Evolutionary conservation across 23 tunicate genomes (phyloP), one percentile per base, ranked within the genome.

Genomic region (Halocynthia roretzi): DNA sequence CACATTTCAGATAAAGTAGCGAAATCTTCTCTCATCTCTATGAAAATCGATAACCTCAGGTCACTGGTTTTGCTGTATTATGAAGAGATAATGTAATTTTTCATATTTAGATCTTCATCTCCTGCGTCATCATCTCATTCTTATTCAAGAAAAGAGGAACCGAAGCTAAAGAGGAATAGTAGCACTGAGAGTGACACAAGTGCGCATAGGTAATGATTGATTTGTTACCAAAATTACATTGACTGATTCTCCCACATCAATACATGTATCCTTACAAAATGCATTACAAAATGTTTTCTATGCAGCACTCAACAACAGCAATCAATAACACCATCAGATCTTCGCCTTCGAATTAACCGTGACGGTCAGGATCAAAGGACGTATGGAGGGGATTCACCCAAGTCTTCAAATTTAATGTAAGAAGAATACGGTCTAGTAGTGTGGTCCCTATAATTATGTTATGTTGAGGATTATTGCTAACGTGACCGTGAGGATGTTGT

Each of bases 291-390:
- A 14, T 58, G 15, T 58, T 58, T 14, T 48, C 31, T 15, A 20
- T 15, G 9, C 70, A 65, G 70, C 19, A 48, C 70, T 65, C 70
- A 65, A 20, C 70, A 65, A 15, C 70, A 65, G 31, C 70, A 65
- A 65, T 10, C 70, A 15, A 65, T 65, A 40, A 65, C 70, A 20
- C 70, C 70, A 15, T 65, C 70, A 10, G 70, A 65, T 65, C 70
- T 65, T 10, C 70, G 70, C 22, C 31, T 65, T 20, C 70, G 70
- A 65, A 65, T 65, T 48, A 65, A 65, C 9, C 15, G 70, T 8
- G 19, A 15, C 0, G 70, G 31, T 9, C 70, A 40, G 9, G 70
- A 65, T 11, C 22, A 65, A 15, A 65, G 70, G 6, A 5, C 70
- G 31, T 65, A 65, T 15, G 5, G 19, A 65, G 70, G 70, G 70